These are phyloP conservation scores for Triops longicaudatus DNA, from an alignment of 1,140 invertebrate species.

Conservation along the genomic window DNA sequence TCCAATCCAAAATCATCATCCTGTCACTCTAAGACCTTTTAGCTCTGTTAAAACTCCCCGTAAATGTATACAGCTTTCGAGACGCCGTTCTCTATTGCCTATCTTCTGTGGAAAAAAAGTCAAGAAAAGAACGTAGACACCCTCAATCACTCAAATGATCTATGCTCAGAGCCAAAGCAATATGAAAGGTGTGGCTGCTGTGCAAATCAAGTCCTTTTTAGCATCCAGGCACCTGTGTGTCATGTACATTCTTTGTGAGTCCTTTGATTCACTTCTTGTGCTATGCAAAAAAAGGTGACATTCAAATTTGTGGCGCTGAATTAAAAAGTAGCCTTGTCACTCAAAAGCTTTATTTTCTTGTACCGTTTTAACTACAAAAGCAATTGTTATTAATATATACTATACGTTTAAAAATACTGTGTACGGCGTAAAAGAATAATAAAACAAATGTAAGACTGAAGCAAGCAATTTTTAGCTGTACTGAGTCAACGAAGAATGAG, in stretches of 20 bases:
- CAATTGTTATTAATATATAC: too few relatives aligned
- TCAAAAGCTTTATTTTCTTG: too few relatives aligned
- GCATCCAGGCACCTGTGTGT: background rate
- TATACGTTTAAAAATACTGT: too few relatives aligned
- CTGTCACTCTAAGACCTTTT: slow-evolving; percentile 1
- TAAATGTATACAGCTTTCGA: background rate
- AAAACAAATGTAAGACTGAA: too few relatives aligned
- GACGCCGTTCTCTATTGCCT: background rate
- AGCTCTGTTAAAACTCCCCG: background rate
- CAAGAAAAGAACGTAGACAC: background rate
- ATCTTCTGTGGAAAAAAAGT: background rate
- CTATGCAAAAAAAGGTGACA: background rate
- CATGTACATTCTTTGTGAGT: background rate
- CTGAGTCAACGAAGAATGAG: too few relatives aligned
- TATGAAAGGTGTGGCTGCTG: slow-evolving; percentile 3
- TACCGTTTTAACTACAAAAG: too few relatives aligned
- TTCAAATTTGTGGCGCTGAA: too few relatives aligned
- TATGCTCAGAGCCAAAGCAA: background rate
- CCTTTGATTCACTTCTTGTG: too few relatives aligned
- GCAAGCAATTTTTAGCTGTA: too few relatives aligned
- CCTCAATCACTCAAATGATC: background rate
- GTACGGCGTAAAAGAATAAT: too few relatives aligned
- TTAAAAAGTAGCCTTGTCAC: too few relatives aligned
- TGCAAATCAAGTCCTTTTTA: background rate
- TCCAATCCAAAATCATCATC: slow-evolving; percentile 12